These are phyloP conservation scores for Drosophila nr. medialis DNA, from an alignment of 2,888 invertebrate genomes.

Conservation along the genomic window DNA sequence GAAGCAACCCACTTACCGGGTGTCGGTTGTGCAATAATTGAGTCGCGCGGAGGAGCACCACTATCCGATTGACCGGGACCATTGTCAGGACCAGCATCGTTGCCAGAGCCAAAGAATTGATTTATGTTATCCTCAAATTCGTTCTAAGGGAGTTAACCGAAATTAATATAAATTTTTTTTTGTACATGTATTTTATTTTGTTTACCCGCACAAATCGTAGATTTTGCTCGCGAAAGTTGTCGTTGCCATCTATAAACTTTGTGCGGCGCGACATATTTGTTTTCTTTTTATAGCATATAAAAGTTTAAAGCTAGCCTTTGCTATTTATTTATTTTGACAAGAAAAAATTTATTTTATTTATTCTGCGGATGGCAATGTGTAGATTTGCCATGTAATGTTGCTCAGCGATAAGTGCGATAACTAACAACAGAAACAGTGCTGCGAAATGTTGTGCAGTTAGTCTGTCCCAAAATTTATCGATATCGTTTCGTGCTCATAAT, in stretches of 20 bases:
- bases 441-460: slow-evolving; percentile 2
- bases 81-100: slow-evolving; percentile 7
- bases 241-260: slow-evolving; percentile 87
- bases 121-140: slow-evolving; percentile 87
- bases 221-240: slow-evolving; percentile 87
- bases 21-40: slow-evolving; percentile 88
- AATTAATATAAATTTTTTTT: background rate
- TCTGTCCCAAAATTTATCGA: slow-evolving; percentile 21
- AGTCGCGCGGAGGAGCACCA: slow-evolving; percentile 84
- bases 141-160: slow-evolving; percentile 44
- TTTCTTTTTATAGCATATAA: background rate
- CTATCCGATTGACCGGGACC: slow-evolving; percentile 4
- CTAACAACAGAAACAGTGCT: slow-evolving; percentile 22
- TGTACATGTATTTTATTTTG: background rate
- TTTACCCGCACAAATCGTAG: slow-evolving; percentile 85
- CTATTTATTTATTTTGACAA: slow-evolving; percentile 2
- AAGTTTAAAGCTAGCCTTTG: background rate
- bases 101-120: slow-evolving; percentile 85
- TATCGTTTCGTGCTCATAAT: slow-evolving; percentile 20
- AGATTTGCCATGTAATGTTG: slow-evolving; percentile 20
- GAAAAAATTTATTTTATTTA: background rate
- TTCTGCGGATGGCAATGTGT: slow-evolving; percentile 4
- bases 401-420: slow-evolving; percentile 31
- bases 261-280: slow-evolving; percentile 62
- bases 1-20: slow-evolving; percentile 86